Base-by-base conservation (phyloP, 2,113 vertebrate genomes). In the Scomber colias region DNA sequence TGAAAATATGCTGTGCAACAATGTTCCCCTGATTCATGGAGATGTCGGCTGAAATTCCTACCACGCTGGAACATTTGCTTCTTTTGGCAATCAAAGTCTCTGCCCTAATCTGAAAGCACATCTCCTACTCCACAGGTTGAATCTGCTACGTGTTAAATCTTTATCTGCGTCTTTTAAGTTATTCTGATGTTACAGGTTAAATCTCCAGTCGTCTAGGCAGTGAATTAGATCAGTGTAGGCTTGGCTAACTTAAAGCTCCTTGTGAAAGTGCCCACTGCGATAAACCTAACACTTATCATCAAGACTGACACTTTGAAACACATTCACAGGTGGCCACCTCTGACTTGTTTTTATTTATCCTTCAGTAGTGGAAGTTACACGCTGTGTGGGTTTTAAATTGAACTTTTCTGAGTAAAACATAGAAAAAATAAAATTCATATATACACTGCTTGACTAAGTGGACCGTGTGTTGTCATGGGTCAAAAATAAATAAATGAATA, bases 381-480 rank as follows among this genome's bases (percentile, higher is more conserved):
- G 40, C 81, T 72, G 77, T 65, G 70, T 50, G 19, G 14, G 44
- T 17, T 40, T 40, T 40, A 40, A 40, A 40, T 40, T 40, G 35
- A 40, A 40, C 35, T 7, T 7, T 7, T 2, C 8, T 9, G 9
- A 40, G 35, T 40, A 40, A 40, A 40, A 40, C 6, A 72, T 76
- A 79, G 40, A 86, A 51, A 70, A 30, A 0, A 76, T 21, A 75
- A 69, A 69, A 79, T 19, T 59, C 55, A 30, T 63, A 73, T 60
- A 73, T 60, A 19, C 55, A 72, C 66, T 49, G 19, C 11, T 59
- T 81, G 24, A 49, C 56, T 50, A 60, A 67, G 53, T 49, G 24
- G 35, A 66, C 54, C 21, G 21, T 21, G 21, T 21, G 19, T 55
- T 40, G 31, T 35, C 55, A 49, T 44, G 68, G 66, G 62, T 79